Conservation (phyloP, 53 echinoderm and acorn worm genomes). For the Echinarachnius parma region DNA sequence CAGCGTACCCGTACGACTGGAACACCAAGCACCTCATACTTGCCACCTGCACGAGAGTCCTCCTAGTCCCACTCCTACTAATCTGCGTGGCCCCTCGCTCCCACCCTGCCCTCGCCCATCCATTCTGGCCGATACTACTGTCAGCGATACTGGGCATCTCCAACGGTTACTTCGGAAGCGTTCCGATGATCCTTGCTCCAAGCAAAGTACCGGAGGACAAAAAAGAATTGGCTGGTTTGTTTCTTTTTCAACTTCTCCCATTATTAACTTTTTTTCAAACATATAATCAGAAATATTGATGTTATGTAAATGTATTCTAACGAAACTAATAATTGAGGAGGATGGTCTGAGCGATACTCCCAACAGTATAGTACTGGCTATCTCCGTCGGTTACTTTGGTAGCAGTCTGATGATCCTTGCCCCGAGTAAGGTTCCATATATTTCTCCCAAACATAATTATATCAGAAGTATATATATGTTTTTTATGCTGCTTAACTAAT, state of each 20-base stretch:
- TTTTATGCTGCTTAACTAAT: too few relatives aligned
- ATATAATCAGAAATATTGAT: too few relatives aligned
- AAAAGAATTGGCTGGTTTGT: slow-evolving; percentile 67
- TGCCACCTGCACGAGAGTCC: slow-evolving; percentile 43
- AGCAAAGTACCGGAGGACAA: slow-evolving; percentile 58
- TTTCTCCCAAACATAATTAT: too few relatives aligned
- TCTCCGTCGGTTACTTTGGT: too few relatives aligned
- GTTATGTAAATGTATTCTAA: too few relatives aligned
- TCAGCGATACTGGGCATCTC: slow-evolving; percentile 64
- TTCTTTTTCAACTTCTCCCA: not conserved
- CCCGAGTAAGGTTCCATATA: too few relatives aligned
- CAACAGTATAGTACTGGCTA: too few relatives aligned
- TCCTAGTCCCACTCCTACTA: slow-evolving; percentile 65
- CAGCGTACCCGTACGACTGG: slow-evolving; percentile 76
- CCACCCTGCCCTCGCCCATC: slow-evolving; percentile 46
- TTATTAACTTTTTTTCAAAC: too few relatives aligned
- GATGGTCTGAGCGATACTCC: too few relatives aligned
- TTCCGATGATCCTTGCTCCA: slow-evolving; percentile 81
- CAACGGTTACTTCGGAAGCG: slow-evolving; percentile 87
- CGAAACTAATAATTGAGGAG: too few relatives aligned
- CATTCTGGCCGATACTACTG: slow-evolving; percentile 63
- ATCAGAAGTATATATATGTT: too few relatives aligned
- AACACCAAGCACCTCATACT: slow-evolving; percentile 41
- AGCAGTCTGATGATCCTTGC: too few relatives aligned
- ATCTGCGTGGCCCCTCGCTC: slow-evolving; percentile 69